Percentiles rank a stretch among this genome's conserved stretches.
Evolutionary conservation across 2,797 vertebrate genomes (phyloP).

Genomic region (Myotis myotis): DNA sequence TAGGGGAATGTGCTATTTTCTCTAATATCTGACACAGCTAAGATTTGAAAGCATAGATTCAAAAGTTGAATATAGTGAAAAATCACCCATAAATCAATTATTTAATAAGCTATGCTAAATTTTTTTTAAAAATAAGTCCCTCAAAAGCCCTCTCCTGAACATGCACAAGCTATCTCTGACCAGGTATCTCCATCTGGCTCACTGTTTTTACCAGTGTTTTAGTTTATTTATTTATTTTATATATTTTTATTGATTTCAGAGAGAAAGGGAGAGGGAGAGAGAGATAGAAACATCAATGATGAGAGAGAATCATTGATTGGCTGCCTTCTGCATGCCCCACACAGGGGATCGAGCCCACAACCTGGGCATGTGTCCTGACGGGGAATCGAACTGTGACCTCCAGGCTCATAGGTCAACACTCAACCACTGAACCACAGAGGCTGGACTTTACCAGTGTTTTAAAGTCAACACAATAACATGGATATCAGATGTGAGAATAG

Average conservation of each 20-base stretch:
- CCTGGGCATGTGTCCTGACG: no score
- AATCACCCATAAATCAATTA: neutral
- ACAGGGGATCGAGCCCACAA: no score
- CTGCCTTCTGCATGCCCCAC: no score
- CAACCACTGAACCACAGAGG: no score
- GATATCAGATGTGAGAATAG: neutral
- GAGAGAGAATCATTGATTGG: no score
- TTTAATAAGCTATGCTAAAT: constrained; percentile 9
- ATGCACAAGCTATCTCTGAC: neutral
- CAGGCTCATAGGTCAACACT: neutral
- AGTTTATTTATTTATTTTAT: no score
- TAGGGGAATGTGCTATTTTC: neutral
- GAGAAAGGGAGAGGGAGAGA: no score
- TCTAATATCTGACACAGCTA: neutral
- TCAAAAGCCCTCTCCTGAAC: constrained; percentile 14
- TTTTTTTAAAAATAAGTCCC: neutral
- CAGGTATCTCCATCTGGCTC: neutral
- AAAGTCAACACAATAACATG: neutral
- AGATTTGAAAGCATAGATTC: neutral
- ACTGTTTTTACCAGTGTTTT: neutral
- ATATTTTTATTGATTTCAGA: neutral
- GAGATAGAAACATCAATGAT: no score
- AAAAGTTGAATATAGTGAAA: neutral
- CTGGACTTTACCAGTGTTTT: neutral
- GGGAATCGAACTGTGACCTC: no score